Conservation (phyloP, 1,140 invertebrate species). For the Eriosoma lanigerum region DNA sequence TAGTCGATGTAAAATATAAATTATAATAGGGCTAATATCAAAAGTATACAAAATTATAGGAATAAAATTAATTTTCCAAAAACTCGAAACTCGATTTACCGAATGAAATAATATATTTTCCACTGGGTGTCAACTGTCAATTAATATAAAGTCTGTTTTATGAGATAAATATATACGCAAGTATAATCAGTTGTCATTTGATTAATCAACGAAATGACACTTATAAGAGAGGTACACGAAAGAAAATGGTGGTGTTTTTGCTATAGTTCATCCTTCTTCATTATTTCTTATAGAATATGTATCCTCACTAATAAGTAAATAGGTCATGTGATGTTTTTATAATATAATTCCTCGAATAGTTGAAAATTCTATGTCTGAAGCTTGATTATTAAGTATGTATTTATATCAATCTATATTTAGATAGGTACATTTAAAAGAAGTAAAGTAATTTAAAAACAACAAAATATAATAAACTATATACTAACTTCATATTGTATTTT, state of each 20-base stretch:
- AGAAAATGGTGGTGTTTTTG: not conserved
- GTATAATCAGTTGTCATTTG: not conserved
- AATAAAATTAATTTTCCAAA: constrained; percentile 31
- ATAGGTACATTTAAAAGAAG: not conserved
- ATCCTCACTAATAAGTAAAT: not conserved
- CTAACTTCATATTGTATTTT: not conserved
- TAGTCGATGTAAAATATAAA: too few relatives aligned
- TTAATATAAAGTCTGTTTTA: constrained; percentile 20
- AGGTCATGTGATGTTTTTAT: not conserved
- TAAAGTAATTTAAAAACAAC: constrained; percentile 9
- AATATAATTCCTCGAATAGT: not conserved
- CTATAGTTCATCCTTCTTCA: constrained; percentile 3
- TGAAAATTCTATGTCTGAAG: not conserved
- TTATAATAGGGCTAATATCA: too few relatives aligned
- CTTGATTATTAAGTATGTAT: not conserved
- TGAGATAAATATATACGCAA: constrained; percentile 38
- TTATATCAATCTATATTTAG: too few relatives aligned
- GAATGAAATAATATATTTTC: not conserved
- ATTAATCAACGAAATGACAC: constrained; percentile 33
- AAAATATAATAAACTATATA: not conserved
- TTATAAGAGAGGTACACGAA: not conserved
- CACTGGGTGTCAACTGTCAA: constrained; percentile 2
- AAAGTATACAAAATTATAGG: not conserved
- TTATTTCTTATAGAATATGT: not conserved
- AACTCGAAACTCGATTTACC: not conserved